Percentiles rank a stretch among this genome's conserved stretches.
Conservation (phyloP, 2,888 invertebrate genomes). For the Thumatha senex region DNA sequence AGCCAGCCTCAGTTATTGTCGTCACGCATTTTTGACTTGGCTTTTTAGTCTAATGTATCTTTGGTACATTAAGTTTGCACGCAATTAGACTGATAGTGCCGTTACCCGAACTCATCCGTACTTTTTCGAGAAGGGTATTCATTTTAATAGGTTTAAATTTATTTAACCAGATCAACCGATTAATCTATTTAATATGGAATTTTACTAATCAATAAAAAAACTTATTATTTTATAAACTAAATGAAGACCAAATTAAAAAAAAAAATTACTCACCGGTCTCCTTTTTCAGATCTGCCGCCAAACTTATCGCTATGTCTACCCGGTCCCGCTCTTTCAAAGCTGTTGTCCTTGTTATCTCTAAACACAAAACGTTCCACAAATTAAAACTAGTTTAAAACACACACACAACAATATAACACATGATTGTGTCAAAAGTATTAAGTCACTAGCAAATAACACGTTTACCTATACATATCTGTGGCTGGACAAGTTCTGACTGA, state of each 20-base stretch:
- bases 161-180: neutral
- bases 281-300: slow-evolving; percentile 54
- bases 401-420: slow-evolving; percentile 22
- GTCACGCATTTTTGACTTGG: neutral
- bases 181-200: no score
- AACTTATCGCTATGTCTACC: slow-evolving; percentile 72
- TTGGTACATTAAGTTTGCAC: neutral
- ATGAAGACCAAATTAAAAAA: no score
- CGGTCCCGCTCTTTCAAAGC: slow-evolving; percentile 68
- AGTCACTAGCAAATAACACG: slow-evolving; percentile 25
- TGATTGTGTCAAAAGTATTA: slow-evolving; percentile 19
- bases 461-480: slow-evolving; percentile 65
- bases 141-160: neutral
- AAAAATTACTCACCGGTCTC: slow-evolving; percentile 47
- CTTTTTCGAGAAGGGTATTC: neutral
- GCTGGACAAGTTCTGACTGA: slow-evolving; percentile 40
- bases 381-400: slow-evolving; percentile 12
- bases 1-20: neutral
- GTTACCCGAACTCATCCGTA: neutral
- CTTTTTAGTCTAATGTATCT: neutral
- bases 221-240: no score
- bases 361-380: slow-evolving; percentile 27
- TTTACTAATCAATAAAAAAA: no score
- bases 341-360: slow-evolving; percentile 66
- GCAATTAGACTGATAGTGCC: neutral